Percentiles rank a stretch among this genome's conserved stretches.
phyloP scores from a whole-genome alignment of 2,888 invertebrate species.

The Scaptomyza flava region DNA sequence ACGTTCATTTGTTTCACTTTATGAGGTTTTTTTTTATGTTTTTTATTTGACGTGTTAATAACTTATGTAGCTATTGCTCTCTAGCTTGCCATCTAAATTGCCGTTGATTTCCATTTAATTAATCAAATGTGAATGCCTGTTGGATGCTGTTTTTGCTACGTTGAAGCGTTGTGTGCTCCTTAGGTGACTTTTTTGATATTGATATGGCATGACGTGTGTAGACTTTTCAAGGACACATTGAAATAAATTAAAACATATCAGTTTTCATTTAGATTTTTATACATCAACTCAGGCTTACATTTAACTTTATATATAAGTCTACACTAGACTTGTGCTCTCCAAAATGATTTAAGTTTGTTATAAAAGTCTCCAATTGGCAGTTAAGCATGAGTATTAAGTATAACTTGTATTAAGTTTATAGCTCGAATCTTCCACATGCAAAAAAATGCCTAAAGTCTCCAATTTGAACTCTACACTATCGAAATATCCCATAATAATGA shows the following conservation, averaged over 20 bases:
- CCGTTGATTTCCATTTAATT: conserved; percentile 76
- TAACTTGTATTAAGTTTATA: too few species aligned
- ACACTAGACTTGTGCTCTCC: background rate
- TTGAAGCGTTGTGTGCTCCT: background rate
- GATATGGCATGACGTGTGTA: conserved; percentile 20
- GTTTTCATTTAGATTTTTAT: background rate
- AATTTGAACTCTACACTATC: conserved; percentile 5
- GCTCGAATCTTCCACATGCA: too few species aligned
- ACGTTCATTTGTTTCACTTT: conserved; percentile 8
- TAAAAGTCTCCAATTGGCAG: background rate
- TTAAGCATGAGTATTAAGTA: too few species aligned
- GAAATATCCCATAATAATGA: conserved; percentile 1
- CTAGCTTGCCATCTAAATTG: conserved; percentile 65
- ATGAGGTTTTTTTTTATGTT: conserved; percentile 16
- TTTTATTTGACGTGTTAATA: conserved; percentile 68
- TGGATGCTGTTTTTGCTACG: conserved; percentile 13
- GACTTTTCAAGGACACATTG: conserved; percentile 37
- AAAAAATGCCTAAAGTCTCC: background rate
- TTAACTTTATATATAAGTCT: background rate
- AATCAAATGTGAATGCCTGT: conserved; percentile 44
- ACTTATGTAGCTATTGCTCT: conserved; percentile 55
- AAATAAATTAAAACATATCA: conserved; percentile 15
- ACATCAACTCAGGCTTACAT: background rate
- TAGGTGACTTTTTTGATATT: conserved; percentile 1
- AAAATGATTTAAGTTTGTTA: background rate